phyloP scores from a whole-genome alignment of 2,113 vertebrate genomes.

The Etheostoma spectabile region DNA sequence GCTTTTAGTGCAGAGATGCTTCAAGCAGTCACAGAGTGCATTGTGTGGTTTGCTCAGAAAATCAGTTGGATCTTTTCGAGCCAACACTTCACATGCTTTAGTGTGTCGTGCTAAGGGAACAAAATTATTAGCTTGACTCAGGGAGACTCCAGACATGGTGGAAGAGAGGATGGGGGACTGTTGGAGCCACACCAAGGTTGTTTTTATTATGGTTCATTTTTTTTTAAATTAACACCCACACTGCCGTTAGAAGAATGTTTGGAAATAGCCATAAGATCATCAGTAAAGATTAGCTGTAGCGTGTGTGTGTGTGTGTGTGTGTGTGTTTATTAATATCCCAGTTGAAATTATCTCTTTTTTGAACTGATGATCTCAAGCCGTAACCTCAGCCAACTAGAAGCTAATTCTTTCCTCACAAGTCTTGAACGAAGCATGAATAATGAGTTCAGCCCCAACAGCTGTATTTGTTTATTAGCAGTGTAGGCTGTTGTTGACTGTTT shows the following conservation, averaged over 20 bases:
- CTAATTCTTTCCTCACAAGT: slow-evolving; percentile 61
- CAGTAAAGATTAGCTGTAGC: neutral
- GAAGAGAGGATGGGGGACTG: slow-evolving; percentile 85
- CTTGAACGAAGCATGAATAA: slow-evolving; percentile 47
- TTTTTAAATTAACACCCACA: neutral
- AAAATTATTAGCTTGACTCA: neutral
- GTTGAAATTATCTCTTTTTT: slow-evolving; percentile 37
- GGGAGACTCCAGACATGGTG: slow-evolving; percentile 69
- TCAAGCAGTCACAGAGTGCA: neutral
- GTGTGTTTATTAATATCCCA: neutral
- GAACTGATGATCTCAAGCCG: slow-evolving; percentile 28
- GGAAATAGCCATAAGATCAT: neutral
- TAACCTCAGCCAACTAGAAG: slow-evolving; percentile 52
- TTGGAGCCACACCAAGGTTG: slow-evolving; percentile 81
- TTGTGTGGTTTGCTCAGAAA: neutral
- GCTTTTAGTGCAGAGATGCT: slow-evolving; percentile 32
- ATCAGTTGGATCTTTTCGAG: neutral
- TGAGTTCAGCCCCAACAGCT: slow-evolving; percentile 61
- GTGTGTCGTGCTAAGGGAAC: neutral
- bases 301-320: neutral
- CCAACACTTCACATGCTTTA: neutral
- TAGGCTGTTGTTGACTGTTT: slow-evolving; percentile 8
- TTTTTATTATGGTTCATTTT: slow-evolving; percentile 4
- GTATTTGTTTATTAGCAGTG: slow-evolving; percentile 63
- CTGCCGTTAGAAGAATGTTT: neutral